Percentiles rank a stretch among this genome's conserved stretches.
Conservation (phyloP, 2,888 invertebrate genomes). For the Petrolisthes cinctipes region DNA sequence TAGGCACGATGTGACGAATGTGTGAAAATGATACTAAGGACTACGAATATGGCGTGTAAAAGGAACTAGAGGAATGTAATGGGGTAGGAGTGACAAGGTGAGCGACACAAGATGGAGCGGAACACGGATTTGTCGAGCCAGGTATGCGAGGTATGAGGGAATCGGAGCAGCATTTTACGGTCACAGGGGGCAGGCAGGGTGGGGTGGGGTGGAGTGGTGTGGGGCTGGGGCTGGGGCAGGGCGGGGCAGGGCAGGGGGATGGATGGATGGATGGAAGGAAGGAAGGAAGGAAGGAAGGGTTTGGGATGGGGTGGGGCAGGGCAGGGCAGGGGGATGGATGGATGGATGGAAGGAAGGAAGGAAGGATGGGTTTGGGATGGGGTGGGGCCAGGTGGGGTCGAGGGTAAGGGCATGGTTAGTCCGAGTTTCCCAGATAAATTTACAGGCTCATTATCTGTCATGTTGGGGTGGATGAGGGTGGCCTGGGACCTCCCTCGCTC, state of each 20-base stretch:
- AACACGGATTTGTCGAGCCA: background rate
- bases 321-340: conserved; percentile 22
- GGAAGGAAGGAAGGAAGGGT: too few relatives aligned
- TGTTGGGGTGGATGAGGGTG: conserved; percentile 22
- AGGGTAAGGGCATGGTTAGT: conserved; percentile 16
- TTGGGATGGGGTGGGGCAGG: background rate
- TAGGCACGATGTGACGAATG: too few relatives aligned
- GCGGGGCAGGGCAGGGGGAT: conserved; percentile 17
- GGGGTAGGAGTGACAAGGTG: too few relatives aligned
- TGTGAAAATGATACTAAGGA: too few relatives aligned
- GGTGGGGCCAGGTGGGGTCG: background rate
- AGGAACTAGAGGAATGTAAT: too few relatives aligned
- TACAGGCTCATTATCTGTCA: conserved; percentile 42
- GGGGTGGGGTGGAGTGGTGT: background rate
- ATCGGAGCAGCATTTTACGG: background rate
- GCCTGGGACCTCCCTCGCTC: conserved; percentile 9
- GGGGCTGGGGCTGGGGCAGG: conserved; percentile 13
- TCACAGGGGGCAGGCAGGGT: background rate
- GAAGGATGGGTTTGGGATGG: too few relatives aligned
- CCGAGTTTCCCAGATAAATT: conserved; percentile 27
- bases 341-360: too few relatives aligned
- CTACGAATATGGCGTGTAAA: too few relatives aligned
- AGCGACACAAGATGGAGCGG: too few relatives aligned
- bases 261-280: background rate
- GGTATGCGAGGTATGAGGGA: background rate